phyloP scores from a whole-genome alignment of 1,140 invertebrate genomes.

The Drosophila obscura region DNA sequence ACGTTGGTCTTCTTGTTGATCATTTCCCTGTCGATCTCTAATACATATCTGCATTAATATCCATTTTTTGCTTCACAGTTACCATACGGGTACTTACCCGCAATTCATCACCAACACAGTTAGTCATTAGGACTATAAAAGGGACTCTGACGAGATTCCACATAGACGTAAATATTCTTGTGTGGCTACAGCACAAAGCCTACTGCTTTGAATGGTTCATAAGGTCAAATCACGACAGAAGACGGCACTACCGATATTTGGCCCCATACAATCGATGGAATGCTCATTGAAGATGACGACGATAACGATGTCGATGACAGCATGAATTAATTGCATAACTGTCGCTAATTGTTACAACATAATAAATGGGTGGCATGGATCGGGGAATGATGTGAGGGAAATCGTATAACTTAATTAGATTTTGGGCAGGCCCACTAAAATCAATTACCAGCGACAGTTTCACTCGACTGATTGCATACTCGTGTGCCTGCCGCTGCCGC shows the following conservation, averaged over 20 bases:
- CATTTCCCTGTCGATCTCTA: too few species aligned
- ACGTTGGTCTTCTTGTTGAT: too few species aligned
- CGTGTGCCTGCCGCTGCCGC: too few species aligned
- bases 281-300: neutral
- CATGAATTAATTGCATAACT: constrained; percentile 54
- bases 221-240: constrained; percentile 26
- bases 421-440: constrained; percentile 41
- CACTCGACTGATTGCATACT: constrained; percentile 40
- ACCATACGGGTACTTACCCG: constrained; percentile 53
- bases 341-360: constrained; percentile 47
- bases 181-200: constrained; percentile 18
- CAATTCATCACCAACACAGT: neutral
- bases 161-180: neutral
- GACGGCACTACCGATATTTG: constrained; percentile 11
- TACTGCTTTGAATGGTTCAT: constrained; percentile 67
- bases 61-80: constrained; percentile 2
- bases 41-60: neutral
- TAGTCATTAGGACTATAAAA: too few species aligned
- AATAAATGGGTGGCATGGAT: constrained; percentile 19
- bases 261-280: constrained; percentile 37
- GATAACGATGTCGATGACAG: constrained; percentile 1
- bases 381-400: constrained; percentile 37
- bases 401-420: constrained; percentile 73
- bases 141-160: too few species aligned
- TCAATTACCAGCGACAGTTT: constrained; percentile 61